Base-by-base conservation (phyloP, 37 sponge, comb jelly and placozoan genomes). In the Hexactinellida sp. region DNA sequence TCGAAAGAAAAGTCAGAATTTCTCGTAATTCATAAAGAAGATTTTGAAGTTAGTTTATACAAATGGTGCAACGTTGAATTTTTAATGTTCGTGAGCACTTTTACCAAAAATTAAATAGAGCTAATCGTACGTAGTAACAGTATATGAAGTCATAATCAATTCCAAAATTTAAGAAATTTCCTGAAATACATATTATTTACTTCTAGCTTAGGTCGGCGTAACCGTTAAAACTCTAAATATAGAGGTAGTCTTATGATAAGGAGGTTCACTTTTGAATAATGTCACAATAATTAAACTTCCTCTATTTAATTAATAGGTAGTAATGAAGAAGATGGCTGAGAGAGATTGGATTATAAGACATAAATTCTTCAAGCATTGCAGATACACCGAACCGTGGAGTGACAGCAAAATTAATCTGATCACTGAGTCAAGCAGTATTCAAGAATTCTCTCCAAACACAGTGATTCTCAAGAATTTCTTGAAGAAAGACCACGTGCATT, bases 1-100 rank as follows among this genome's bases (percentile, higher is more conserved):
- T 95, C 93, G 54, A 87, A 85, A 36, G 88, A 87, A 39, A 54
- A 90, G 39, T 82, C 85, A 16, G 91, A 92, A 84, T 91, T 95
- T 82, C 63, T 95, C 36, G 84, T 55, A 37, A 82, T 95, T 0
- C 92, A 92, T 38, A 86, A 92, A 36, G 47, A 83, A 0, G 91
- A 92, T 37, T 95, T 91, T 85, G 91, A 95, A 9, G 47, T 55
- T 13, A 63, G 76, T 28, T 41, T n/a, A n/a, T n/a, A n/a, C n/a
- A n/a, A n/a, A n/a, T n/a, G n/a, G n/a, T n/a, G n/a, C n/a, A n/a
- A n/a, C n/a, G n/a, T n/a, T n/a, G n/a, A n/a, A n/a, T n/a, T n/a
- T n/a, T n/a, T n/a, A n/a, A n/a, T n/a, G n/a, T n/a, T n/a, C n/a
- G n/a, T n/a, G n/a, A n/a, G n/a, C n/a, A n/a, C n/a, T n/a, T n/a